These are phyloP conservation scores for Leptinotarsa lineolata DNA, from an alignment of 1,140 invertebrate genomes.

Conservation along the genomic window DNA sequence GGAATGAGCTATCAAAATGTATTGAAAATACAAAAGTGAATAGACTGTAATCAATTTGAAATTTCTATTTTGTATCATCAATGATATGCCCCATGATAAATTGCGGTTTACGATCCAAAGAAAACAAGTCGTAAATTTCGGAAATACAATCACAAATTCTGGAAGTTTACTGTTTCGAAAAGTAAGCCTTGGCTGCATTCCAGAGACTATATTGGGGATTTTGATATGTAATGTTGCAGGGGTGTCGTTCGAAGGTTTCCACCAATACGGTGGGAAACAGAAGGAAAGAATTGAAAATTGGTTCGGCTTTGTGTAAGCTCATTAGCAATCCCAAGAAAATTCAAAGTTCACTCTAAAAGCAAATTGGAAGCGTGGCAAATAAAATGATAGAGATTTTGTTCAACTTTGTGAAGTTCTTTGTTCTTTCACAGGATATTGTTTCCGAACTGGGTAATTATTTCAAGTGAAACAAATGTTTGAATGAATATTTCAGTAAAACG, in stretches of 20 bases:
- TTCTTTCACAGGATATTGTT: too few relatives aligned
- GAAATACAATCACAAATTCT: constrained; percentile 3
- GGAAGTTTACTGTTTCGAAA: not conserved
- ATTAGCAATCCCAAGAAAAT: not conserved
- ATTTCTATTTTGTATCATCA: not conserved
- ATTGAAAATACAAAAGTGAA: not conserved
- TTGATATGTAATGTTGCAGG: not conserved
- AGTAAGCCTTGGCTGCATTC: not conserved
- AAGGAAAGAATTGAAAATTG: not conserved
- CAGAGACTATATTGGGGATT: not conserved
- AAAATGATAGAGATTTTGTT: not conserved
- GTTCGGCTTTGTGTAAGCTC: not conserved
- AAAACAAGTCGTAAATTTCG: constrained; percentile 1
- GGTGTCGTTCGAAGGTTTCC: not conserved
- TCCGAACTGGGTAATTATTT: too few relatives aligned
- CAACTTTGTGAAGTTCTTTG: not conserved
- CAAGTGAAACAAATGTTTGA: too few relatives aligned
- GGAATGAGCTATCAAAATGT: too few relatives aligned
- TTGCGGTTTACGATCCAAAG: not conserved
- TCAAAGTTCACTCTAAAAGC: not conserved
- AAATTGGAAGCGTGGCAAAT: not conserved
- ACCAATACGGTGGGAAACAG: not conserved
- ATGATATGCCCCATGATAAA: not conserved
- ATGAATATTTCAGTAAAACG: too few relatives aligned
- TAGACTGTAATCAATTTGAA: not conserved